phyloP scores from a whole-genome alignment of 2,888 invertebrate species.

The Conchocele bisecta region DNA sequence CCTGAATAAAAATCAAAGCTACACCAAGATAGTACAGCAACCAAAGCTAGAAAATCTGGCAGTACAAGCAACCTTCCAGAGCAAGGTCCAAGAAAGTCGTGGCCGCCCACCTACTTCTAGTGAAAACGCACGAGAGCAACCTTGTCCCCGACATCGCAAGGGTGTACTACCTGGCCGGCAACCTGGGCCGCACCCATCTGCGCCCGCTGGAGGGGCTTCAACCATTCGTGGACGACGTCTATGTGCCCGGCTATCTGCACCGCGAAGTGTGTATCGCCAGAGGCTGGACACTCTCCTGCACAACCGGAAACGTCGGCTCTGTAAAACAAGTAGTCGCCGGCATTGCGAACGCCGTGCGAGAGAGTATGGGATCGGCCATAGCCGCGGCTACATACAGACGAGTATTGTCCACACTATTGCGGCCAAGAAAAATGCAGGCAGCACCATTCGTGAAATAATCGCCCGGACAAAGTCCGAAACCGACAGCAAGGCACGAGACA shows the following conservation, averaged over 20 bases:
- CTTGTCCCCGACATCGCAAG: too few relatives aligned
- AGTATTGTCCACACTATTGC: background rate
- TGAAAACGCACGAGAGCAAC: too few relatives aligned
- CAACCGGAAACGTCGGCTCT: background rate
- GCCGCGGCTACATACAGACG: slow-evolving; percentile 2
- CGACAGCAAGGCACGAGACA: background rate
- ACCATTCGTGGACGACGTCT: slow-evolving; percentile 4
- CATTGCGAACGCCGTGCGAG: background rate
- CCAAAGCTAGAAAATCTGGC: too few relatives aligned
- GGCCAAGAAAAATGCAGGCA: background rate
- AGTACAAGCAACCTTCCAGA: too few relatives aligned
- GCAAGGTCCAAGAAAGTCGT: too few relatives aligned
- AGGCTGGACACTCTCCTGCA: background rate
- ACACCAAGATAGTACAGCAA: too few relatives aligned
- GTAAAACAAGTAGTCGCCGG: background rate
- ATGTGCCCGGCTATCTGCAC: background rate
- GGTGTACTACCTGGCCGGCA: too few relatives aligned
- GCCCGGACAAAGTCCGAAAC: slow-evolving; percentile 3
- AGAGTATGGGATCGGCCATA: background rate
- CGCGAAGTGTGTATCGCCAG: background rate
- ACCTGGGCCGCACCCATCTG: slow-evolving; percentile 1
- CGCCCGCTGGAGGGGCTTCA: background rate
- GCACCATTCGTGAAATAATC: background rate
- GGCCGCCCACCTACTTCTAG: too few relatives aligned
- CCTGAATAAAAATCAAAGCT: too few relatives aligned